phyloP scores from a whole-genome alignment of 2,888 invertebrate genomes.

The Sceliomorpha sp. region DNA sequence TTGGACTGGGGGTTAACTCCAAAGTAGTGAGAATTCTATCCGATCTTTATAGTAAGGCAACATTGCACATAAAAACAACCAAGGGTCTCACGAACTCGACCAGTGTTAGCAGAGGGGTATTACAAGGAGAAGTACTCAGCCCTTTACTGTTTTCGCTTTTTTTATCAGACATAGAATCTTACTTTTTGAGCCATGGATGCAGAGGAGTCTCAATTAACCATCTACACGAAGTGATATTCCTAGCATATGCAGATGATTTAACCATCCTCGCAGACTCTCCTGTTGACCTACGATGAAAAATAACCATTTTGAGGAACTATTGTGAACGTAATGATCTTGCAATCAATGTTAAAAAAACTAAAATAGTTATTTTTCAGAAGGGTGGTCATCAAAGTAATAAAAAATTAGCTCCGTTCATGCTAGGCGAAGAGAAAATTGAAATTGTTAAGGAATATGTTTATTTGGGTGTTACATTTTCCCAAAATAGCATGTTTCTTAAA shows the following conservation, averaged over 20 bases:
- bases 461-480: constrained; percentile 1
- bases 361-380: constrained; percentile 1
- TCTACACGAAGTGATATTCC: not conserved
- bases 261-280: not conserved
- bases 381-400: not conserved
- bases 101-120: no score
- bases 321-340: not conserved
- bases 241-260: constrained; percentile 1
- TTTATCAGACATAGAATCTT: constrained; percentile 2
- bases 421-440: not conserved
- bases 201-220: constrained; percentile 11
- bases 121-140: no score
- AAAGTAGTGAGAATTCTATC: no score
- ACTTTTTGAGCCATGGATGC: not conserved
- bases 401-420: not conserved
- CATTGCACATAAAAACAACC: no score
- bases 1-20: no score
- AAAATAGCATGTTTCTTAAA: not conserved
- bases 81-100: no score
- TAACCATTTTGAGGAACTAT: not conserved
- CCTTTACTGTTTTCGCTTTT: no score
- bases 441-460: not conserved
- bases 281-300: no score
- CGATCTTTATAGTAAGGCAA: no score
- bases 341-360: not conserved